Percentiles rank a stretch among this genome's conserved stretches.
Evolutionary conservation across 1,140 invertebrate genomes (phyloP).

Genomic region (Euwallacea similis): DNA sequence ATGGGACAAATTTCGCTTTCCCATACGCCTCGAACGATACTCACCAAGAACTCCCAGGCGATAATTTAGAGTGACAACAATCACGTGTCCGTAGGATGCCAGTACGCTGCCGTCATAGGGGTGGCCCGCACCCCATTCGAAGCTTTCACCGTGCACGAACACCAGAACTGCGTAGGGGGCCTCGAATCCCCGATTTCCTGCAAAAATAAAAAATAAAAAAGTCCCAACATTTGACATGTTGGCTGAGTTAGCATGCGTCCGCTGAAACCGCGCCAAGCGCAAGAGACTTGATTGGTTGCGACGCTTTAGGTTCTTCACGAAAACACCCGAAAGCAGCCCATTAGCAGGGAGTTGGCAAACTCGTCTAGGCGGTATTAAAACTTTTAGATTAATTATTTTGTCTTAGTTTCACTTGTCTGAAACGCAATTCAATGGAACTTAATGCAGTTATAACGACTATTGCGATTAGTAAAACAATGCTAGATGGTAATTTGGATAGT

Average conservation of each 20-base stretch:
- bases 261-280: too few species aligned
- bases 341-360: too few species aligned
- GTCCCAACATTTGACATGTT: too few species aligned
- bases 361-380: too few species aligned
- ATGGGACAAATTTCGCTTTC: background rate
- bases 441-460: too few species aligned
- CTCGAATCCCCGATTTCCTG: constrained; percentile 73
- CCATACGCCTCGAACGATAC: constrained; percentile 33
- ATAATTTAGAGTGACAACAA: constrained; percentile 90
- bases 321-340: too few species aligned
- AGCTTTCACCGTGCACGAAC: constrained; percentile 82
- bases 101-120: constrained; percentile 86
- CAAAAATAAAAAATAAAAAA: constrained; percentile 39
- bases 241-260: too few species aligned
- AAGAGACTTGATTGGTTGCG: too few species aligned
- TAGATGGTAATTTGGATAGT: constrained; percentile 4
- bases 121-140: constrained; percentile 84
- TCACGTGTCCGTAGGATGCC: constrained; percentile 82
- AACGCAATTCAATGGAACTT: too few species aligned
- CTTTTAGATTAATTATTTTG: too few species aligned
- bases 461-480: background rate
- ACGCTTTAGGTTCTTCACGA: too few species aligned
- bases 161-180: constrained; percentile 80
- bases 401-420: too few species aligned
- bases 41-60: constrained; percentile 84